These are phyloP conservation scores for Melanocharis versteri DNA, from an alignment of 2,113 vertebrate species.

Conservation along the genomic window DNA sequence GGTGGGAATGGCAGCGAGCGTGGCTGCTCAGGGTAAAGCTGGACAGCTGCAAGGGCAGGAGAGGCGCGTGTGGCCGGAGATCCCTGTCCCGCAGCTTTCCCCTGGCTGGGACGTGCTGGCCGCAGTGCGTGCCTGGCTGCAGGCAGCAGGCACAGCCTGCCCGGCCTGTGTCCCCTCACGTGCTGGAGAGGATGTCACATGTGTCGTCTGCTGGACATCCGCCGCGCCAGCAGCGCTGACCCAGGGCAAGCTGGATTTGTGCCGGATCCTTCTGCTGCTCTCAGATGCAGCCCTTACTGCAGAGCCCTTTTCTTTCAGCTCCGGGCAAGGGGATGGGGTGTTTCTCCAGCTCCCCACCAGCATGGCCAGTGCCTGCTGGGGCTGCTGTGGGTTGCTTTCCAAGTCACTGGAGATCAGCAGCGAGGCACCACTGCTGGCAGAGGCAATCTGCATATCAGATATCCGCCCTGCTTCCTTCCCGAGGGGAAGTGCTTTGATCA, in stretches of 20 bases:
- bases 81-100: background rate
- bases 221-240: background rate
- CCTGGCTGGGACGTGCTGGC: background rate
- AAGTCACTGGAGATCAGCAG: background rate
- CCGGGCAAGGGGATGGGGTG: background rate
- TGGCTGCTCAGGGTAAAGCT: rapidly evolving
- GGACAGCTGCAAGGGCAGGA: background rate
- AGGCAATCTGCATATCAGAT: background rate
- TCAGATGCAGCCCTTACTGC: background rate
- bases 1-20: background rate
- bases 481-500: background rate
- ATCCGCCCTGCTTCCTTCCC: background rate
- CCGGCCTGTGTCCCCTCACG: background rate
- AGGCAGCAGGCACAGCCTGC: background rate
- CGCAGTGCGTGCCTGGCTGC: background rate
- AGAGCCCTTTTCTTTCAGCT: background rate
- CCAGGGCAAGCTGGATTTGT: rapidly evolving
- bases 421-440: rapidly evolving
- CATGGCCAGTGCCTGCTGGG: background rate
- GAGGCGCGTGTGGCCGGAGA: rapidly evolving
- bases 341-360: background rate
- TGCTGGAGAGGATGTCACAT: background rate
- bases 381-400: background rate
- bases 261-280: background rate
- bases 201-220: background rate